Evolutionary conservation across 2,113 vertebrate species (phyloP), one percentile per base, ranked within the genome.

Genomic region (Erpornis zantholeuca): DNA sequence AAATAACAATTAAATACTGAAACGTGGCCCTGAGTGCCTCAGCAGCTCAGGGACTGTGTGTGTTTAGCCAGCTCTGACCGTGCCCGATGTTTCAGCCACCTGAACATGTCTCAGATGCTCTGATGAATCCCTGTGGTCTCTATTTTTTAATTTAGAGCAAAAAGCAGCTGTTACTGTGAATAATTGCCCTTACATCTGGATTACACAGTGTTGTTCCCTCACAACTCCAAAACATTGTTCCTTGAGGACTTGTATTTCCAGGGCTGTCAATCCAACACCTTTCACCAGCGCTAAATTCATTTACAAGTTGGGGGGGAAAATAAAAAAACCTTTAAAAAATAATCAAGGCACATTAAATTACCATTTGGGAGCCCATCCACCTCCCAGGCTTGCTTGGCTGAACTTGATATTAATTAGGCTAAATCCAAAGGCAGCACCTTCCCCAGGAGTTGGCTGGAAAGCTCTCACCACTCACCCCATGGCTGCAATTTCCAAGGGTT

Each of bases 261-360:
- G 83, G 40, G 52, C 85, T 84, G 95, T 75, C 91, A 84, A 68
- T 90, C 92, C 91, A 70, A 79, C 95, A 90, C 86, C 88, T 97
- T 70, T 88, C 81, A 50, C 59, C 24, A 2, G 45, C 0, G 0
- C 70, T 91, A 80, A 87, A 90, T 75, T 91, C 83, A n/a, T 95
- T 93, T 90, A 73, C 75, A 59, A 70, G 57, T 40, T 4, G 38
- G 18, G 29, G 29, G 24, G 14, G 7, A 2, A 25, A 33, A 44
- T 82, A 42, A 35, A 94, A 72, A 61, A 88, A 24, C 25, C 40
- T 49, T 82, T 89, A 81, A 84, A 75, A 86, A 95, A 78, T 40
- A 90, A 92, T 76, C 52, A 36, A 60, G 38, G 68, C 78, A 19
- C 81, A 82, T 95, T 94, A 94, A 96, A 68, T 35, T 92, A 82